Evolutionary conservation across 2,797 vertebrate species (phyloP), one percentile per base, ranked within the genome.

Genomic region (Craterocephalus amniculus): DNA sequence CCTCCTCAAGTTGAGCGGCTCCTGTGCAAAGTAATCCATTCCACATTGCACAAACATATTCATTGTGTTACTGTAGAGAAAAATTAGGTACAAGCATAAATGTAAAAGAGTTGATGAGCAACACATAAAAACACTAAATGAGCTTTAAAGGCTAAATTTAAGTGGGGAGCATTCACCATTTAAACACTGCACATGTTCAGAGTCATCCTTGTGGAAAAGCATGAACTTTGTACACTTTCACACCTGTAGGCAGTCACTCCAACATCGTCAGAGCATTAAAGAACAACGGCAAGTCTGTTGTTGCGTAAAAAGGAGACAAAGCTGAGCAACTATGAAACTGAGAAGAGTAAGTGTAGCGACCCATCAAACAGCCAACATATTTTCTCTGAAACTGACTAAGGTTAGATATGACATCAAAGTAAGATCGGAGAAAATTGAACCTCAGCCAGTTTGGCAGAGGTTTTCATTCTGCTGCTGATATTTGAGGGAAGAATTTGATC

Each of bases 241-340:
- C 29, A 66, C 40, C 10, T 71, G 43, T 34, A 4, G 48, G 43
- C 18, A 31, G 52, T 67, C 60, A 32, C 70, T 66, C 56, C 51
- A 58, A 66, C 59, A 40, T 18, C 32, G 8, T 35, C 13, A 48
- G 27, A 32, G n/a, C 4, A 34, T 14, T 45, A 32, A 76, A 68
- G 67, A 65, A 24, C 20, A 62, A 43, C 34, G 38, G 45, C 27
- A 22, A 36, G 51, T 26, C 20, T 34, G 32, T 34, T 29, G 58
- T 22, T 67, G 49, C 74, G 20, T 62, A 34, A 26, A 63, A 67
- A 20, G n/a, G 36, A 52, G 31, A 55, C 32, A 0, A 8, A 57
- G 57, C 59, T 80, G 76, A 85, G 67, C 58, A 45, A 74, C 13
- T 62, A 1, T 6, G 72, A 87, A 79, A 83, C 77, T 52, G 69